A percentile compares a stretch with the other conserved stretches of the same genome.
Conservation (phyloP, 1,140 invertebrate species). For the Temnothorax curvispinosus region DNA sequence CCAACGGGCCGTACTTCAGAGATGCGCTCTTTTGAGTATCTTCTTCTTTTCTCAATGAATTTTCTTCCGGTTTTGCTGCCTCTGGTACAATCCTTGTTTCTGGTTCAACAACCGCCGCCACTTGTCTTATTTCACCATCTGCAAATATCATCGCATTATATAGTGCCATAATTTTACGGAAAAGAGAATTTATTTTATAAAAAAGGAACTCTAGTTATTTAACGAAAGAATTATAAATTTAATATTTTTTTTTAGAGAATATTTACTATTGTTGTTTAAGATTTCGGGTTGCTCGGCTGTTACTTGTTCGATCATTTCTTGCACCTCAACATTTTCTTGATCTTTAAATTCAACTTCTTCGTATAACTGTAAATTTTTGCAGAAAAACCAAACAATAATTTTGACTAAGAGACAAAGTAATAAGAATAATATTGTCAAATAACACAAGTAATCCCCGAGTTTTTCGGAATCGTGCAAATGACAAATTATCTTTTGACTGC, state of each 20-base stretch:
- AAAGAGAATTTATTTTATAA: neutral
- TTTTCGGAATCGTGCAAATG: slow-evolving; percentile 75
- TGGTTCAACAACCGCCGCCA: slow-evolving; percentile 22
- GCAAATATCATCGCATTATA: neutral
- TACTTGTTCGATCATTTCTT: slow-evolving; percentile 48
- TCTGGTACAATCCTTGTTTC: neutral
- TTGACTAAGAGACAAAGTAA: slow-evolving; percentile 72
- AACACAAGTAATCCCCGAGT: slow-evolving; percentile 79
- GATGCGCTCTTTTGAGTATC: neutral
- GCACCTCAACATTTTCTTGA: slow-evolving; percentile 61
- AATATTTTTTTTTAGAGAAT: neutral
- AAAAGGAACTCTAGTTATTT: neutral
- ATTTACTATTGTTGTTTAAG: slow-evolving; percentile 38
- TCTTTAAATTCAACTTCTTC: slow-evolving; percentile 57
- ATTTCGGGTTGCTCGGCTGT: neutral
- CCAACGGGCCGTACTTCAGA: slow-evolving; percentile 75
- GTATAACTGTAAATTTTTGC: slow-evolving; percentile 76
- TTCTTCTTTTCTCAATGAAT: slow-evolving; percentile 36
- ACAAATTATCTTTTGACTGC: slow-evolving; percentile 70
- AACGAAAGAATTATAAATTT: neutral
- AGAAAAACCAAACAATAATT: slow-evolving; percentile 75
- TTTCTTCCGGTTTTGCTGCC: neutral
- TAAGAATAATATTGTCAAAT: slow-evolving; percentile 76
- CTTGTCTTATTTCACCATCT: slow-evolving; percentile 31
- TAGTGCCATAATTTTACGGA: neutral